phyloP scores from a whole-genome alignment of 2,888 invertebrate species.

The Acleris laterana region DNA sequence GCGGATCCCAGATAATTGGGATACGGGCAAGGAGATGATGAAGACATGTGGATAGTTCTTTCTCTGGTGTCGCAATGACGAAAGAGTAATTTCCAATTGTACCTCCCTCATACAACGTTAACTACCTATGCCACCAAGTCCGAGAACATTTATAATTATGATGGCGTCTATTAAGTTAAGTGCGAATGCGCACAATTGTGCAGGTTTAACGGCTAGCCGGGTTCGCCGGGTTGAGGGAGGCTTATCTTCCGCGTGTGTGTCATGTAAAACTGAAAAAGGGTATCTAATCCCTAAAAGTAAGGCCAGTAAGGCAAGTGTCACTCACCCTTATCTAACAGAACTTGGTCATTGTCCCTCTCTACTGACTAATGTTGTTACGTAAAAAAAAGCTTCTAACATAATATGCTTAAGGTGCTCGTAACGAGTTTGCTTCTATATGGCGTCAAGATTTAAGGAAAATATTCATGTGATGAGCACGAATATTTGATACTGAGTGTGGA shows the following conservation, averaged over 20 bases:
- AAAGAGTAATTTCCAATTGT: too few relatives aligned
- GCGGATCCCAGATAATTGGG: too few relatives aligned
- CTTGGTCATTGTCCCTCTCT: conserved; percentile 18
- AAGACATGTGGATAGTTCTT: too few relatives aligned
- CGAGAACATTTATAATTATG: conserved; percentile 21
- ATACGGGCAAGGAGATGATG: too few relatives aligned
- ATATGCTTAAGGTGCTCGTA: too few relatives aligned
- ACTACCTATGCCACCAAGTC: too few relatives aligned
- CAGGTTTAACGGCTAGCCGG: conserved; percentile 8
- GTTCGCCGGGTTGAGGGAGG: conserved; percentile 8
- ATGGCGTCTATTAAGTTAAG: conserved; percentile 19
- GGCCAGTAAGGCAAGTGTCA: conserved; percentile 36
- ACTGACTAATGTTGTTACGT: conserved; percentile 13
- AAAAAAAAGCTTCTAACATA: not conserved
- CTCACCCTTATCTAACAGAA: conserved; percentile 35
- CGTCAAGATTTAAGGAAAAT: too few relatives aligned
- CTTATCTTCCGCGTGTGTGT: conserved; percentile 36
- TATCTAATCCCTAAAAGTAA: conserved; percentile 33
- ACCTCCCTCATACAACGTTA: too few relatives aligned
- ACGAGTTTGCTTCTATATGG: too few relatives aligned
- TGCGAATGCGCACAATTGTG: conserved; percentile 27
- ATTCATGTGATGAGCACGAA: too few relatives aligned
- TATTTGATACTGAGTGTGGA: too few relatives aligned
- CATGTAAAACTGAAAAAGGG: conserved; percentile 30
- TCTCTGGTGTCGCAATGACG: too few relatives aligned